A percentile compares a stretch with the other conserved stretches of the same genome.
phyloP scores from a whole-genome alignment of 2,113 vertebrate species.

The Perognathus longimembris region DNA sequence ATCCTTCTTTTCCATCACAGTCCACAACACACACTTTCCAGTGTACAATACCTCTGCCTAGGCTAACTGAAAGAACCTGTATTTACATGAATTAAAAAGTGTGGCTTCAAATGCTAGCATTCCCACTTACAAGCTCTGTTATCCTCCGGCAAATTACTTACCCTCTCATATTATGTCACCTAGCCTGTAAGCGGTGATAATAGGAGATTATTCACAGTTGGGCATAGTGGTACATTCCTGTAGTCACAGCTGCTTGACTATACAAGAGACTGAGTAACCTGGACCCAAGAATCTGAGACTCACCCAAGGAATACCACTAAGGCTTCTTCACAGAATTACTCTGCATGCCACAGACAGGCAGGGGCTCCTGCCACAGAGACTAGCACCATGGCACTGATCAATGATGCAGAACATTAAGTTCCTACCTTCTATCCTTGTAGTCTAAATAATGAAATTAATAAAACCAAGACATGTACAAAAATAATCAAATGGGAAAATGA shows the following conservation, averaged over 20 bases:
- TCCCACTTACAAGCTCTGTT: background rate
- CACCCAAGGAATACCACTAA: background rate
- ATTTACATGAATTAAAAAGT: background rate
- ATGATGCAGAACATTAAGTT: background rate
- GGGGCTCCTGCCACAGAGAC: background rate
- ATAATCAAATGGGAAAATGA: background rate
- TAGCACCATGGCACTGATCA: background rate
- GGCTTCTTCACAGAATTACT: background rate
- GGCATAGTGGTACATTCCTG: background rate
- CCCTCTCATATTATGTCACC: background rate
- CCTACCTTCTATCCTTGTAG: background rate
- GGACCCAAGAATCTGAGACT: background rate
- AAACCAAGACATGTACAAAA: background rate
- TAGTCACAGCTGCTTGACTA: background rate
- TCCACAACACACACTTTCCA: background rate
- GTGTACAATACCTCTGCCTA: no score
- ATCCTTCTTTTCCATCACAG: background rate
- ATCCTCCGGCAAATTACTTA: background rate
- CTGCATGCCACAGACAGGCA: background rate
- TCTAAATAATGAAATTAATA: background rate
- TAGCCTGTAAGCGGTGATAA: background rate
- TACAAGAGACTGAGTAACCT: background rate
- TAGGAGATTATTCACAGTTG: background rate
- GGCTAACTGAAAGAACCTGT: background rate
- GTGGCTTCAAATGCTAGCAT: background rate